A percentile compares a stretch with the other conserved stretches of the same genome.
These are phyloP conservation scores for Dusona sp. DNA, from an alignment of 2,888 invertebrate genomes.

Conservation along the genomic window DNA sequence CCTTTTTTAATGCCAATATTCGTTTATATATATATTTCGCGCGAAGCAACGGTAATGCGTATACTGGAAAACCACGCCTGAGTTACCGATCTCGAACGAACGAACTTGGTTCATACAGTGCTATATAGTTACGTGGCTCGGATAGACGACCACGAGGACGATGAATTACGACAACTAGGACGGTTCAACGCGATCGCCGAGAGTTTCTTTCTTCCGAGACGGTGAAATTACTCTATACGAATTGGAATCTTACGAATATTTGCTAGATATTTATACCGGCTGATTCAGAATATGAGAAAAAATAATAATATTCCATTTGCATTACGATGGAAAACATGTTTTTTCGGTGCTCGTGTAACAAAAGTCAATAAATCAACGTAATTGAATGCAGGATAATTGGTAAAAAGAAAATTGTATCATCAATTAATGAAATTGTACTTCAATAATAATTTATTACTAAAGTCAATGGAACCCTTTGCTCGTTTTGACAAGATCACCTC, in stretches of 20 bases:
- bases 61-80: conserved; percentile 65
- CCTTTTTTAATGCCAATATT: not conserved
- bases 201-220: conserved; percentile 58
- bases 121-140: conserved; percentile 9
- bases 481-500: too few species aligned
- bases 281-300: conserved; percentile 12
- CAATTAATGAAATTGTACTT: too few species aligned
- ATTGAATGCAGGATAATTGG: too few species aligned
- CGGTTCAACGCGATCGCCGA: conserved; percentile 59
- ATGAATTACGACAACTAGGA: conserved; percentile 67
- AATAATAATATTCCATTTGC: not conserved
- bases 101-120: conserved; percentile 2
- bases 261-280: conserved; percentile 15
- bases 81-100: conserved; percentile 57
- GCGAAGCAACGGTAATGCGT: conserved; percentile 62
- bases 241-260: conserved; percentile 47
- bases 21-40: conserved; percentile 1
- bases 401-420: too few species aligned
- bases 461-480: too few species aligned
- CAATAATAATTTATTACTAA: too few species aligned
- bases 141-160: conserved; percentile 41
- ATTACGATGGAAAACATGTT: not conserved
- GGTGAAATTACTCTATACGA: conserved; percentile 57
- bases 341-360: not conserved
- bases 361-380: not conserved